Base-by-base conservation (phyloP, 1,140 invertebrate species). In the Drosophila sturtevanti region DNA sequence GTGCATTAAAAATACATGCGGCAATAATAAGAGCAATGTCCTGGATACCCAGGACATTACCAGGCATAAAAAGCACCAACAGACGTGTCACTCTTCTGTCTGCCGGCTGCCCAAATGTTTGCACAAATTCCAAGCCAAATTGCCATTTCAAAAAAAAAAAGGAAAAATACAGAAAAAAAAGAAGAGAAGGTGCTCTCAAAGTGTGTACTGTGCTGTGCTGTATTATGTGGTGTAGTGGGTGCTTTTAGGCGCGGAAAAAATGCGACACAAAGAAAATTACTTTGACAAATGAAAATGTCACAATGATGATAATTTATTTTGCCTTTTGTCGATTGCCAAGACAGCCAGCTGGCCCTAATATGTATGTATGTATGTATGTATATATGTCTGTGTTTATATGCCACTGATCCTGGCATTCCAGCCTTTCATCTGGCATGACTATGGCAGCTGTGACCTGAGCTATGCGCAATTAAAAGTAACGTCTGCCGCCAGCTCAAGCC, bases 221-320 rank as follows among this genome's bases (percentile, higher is more conserved):
- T 48, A 48, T 48, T 48, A 48, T 21, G 41, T 7, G 41, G 41
- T 51, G 77, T 56, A 59, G 82, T 74, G 84, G 69, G 80, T 65
- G 63, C 85, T 81, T 82, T 86, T 82, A 77, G 79, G 79, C 56
- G 84, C 68, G 37, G 60, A 75, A 72, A 77, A 80, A 81, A 79
- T 86, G 78, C 75, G 78, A 70, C 75, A 79, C 79, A 82, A 71
- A 78, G 68, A 80, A 77, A 87, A 87, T 87, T 79, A 79, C 84
- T 76, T 79, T 87, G 82, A 82, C 82, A 87, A 87, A 87, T 87
- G 82, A 87, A 87, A 87, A 87, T 87, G 82, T 87, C 82, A 87
- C 79, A 82, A 77, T 89, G 84, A 87, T 87, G 82, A 87, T 87
- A 87, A 87, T 87, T 87, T 87, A 89, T 87, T 82, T 87, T 89